Percentiles rank a stretch among this genome's conserved stretches.
Evolutionary conservation across 2,888 invertebrate genomes (phyloP).

Genomic region (Sepiola atlantica): DNA sequence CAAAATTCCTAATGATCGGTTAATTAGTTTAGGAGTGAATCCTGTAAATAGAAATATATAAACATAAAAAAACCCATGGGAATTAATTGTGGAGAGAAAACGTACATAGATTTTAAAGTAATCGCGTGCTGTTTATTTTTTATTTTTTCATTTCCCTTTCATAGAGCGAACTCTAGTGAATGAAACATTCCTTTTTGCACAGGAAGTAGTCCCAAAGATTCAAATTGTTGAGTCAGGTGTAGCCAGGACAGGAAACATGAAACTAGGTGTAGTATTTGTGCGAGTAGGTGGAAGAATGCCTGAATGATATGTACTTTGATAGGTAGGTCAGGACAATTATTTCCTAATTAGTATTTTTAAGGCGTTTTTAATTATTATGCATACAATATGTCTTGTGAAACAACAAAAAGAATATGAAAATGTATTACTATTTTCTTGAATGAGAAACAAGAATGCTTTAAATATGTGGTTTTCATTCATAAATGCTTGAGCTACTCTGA

Average conservation of each 20-base stretch:
- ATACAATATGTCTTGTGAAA: not conserved
- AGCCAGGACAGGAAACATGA: not conserved
- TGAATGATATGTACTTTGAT: not conserved
- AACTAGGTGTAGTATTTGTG: not conserved
- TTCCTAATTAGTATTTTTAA: not conserved
- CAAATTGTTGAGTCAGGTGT: constrained; percentile 5
- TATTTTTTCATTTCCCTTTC: not conserved
- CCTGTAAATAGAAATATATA: not conserved
- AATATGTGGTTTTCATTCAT: not conserved
- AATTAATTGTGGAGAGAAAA: not conserved
- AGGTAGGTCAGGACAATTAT: not conserved
- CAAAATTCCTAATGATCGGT: too few relatives aligned
- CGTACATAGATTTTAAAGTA: too few relatives aligned
- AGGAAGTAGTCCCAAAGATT: not conserved
- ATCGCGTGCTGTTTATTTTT: not conserved
- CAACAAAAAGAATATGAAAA: not conserved
- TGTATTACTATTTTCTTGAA: not conserved
- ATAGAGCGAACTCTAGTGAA: not conserved
- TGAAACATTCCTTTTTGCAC: not conserved
- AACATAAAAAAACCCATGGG: not conserved
- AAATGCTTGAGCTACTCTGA: not conserved
- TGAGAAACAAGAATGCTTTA: not conserved
- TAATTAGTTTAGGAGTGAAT: too few relatives aligned
- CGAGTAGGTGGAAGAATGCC: constrained; percentile 8
- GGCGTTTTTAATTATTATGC: not conserved